Base-by-base conservation (phyloP, 1,140 invertebrate species). In the Pseudomyrmex cubaensis region DNA sequence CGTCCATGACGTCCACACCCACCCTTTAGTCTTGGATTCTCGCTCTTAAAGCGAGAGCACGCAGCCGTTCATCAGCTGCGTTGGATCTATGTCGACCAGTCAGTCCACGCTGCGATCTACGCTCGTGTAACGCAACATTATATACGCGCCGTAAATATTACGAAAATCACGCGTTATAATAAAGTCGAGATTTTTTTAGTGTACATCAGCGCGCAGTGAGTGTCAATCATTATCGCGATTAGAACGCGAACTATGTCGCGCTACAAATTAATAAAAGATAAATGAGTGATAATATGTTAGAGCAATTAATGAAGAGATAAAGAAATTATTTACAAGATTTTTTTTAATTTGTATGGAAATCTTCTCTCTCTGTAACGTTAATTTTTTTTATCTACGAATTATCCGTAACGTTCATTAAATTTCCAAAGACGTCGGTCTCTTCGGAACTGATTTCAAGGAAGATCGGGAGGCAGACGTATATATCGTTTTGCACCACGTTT, bases 101-200 rank as follows among this genome's bases (percentile, higher is more conserved):
- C 48, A n/a, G 17, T 76, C 25, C 52, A 59, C 62, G 48, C 57
- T 13, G 22, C 15, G 62, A 17, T 61, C 25, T 69, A 56, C 63
- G 67, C 25, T 48, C 50, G 59, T n/a, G 61, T 69, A 84, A 84
- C 46, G 35, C 57, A 84, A 87, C 73, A 87, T 78, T 78, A 78
- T 59, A 35, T 3, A 61, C n/a, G 44, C 56, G 78, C 64, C 62
- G 57, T 87, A 83, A 86, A 70, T 86, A 75, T 54, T 75, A 64
- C 54, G 13, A 9, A 54, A 46, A 72, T 59, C 56, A 52, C 67
- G 74, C 17, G 74, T 66, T 44, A 63, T 82, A 57, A 78, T 78
- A 56, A 54, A 12, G 46, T 70, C 52, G 44, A 56, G 5, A 35
- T 7, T 80, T 73, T 66, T 22, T 57, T 35, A 56, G 61, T 48